A percentile compares a stretch with the other conserved stretches of the same genome.
phyloP scores from a whole-genome alignment of 2,113 vertebrate genomes.

The Mungos mungo region DNA sequence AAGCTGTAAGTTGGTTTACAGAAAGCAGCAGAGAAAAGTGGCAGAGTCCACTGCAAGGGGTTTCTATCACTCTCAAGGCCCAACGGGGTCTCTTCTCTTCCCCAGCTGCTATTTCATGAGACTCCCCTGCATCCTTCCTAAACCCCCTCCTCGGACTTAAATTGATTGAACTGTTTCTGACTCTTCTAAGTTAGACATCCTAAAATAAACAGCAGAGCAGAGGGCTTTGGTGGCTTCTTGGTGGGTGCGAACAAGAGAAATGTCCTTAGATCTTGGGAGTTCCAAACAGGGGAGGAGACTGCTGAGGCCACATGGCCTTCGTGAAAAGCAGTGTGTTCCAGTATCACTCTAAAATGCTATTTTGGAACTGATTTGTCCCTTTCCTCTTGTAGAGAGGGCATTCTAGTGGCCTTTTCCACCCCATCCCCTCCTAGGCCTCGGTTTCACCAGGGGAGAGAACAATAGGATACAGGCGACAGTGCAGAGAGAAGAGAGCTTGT shows the following conservation, averaged over 20 bases:
- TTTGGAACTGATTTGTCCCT: background rate
- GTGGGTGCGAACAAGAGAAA: background rate
- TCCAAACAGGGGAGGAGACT: background rate
- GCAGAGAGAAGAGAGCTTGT: background rate
- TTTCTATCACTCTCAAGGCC: background rate
- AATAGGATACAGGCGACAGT: background rate
- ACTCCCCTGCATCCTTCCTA: background rate
- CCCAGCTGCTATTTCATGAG: background rate
- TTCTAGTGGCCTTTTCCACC: background rate
- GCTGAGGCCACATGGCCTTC: background rate
- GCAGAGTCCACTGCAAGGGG: background rate
- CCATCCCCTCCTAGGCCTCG: background rate
- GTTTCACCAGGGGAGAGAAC: background rate
- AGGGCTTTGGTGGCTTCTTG: background rate
- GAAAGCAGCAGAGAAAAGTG: background rate
- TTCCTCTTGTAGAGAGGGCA: background rate
- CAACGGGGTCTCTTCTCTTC: background rate
- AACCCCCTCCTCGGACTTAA: background rate
- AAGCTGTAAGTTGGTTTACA: background rate
- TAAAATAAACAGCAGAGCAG: background rate
- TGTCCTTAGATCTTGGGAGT: background rate
- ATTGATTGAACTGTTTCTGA: background rate
- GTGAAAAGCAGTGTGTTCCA: background rate
- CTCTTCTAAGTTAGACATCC: background rate
- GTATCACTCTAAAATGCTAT: background rate